These are phyloP conservation scores for Apodemus sylvaticus DNA, from an alignment of 2,113 vertebrate genomes.

Conservation along the genomic window DNA sequence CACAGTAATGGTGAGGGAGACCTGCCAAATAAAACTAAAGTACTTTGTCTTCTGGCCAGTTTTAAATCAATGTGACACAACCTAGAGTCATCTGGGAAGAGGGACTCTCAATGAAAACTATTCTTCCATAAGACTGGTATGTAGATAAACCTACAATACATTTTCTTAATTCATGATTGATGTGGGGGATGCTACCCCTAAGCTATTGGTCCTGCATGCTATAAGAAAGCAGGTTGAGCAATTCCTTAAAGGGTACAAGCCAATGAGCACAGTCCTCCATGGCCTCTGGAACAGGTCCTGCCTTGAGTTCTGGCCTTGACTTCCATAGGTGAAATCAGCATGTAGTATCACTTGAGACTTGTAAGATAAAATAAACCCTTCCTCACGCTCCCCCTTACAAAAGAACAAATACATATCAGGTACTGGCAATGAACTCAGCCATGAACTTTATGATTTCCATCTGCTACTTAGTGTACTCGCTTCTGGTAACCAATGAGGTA, in stretches of 20 bases:
- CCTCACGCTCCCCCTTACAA: background rate
- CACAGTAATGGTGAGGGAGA: background rate
- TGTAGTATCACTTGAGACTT: background rate
- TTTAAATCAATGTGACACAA: background rate
- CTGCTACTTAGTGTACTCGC: background rate
- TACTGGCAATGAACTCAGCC: background rate
- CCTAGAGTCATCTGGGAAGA: background rate
- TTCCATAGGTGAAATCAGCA: background rate
- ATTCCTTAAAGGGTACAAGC: background rate
- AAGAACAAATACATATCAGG: background rate
- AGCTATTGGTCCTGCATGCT: background rate
- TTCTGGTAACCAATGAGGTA: background rate
- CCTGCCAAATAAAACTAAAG: no score
- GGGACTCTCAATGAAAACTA: background rate
- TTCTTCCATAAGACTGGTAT: background rate
- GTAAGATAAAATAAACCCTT: background rate
- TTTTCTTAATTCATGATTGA: background rate
- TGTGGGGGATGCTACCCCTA: background rate
- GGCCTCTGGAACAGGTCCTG: background rate
- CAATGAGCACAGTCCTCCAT: background rate
- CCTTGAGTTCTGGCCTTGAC: background rate
- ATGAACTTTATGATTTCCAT: background rate
- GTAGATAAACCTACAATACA: background rate
- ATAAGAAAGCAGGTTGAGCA: background rate
- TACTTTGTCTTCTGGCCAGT: background rate